phyloP scores from a whole-genome alignment of 37 sponge, comb jelly and placozoan species.

The Bolinopsis microptera region DNA sequence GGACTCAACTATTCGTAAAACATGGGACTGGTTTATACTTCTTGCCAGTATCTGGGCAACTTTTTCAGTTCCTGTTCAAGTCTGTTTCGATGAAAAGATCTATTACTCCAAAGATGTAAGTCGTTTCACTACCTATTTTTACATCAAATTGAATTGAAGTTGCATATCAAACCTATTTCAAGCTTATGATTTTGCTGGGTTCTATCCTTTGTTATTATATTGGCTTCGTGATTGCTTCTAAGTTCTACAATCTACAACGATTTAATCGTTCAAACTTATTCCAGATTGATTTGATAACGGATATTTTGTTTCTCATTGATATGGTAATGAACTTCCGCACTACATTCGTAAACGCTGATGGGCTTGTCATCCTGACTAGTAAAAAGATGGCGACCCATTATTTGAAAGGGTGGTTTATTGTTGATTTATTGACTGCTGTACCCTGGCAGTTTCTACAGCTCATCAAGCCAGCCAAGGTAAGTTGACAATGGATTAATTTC shows the following conservation, averaged over 20 bases:
- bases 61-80: background rate
- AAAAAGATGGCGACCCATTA: background rate
- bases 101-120: background rate
- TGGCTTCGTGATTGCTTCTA: background rate
- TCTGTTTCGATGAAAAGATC: background rate
- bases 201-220: too few species aligned
- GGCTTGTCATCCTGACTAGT: background rate
- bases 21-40: background rate
- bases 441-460: background rate
- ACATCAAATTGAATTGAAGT: too few species aligned
- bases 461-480: too few species aligned
- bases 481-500: too few species aligned
- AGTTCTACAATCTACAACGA: background rate
- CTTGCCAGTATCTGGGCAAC: background rate
- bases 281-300: conserved; percentile 4
- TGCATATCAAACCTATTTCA: too few species aligned
- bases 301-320: background rate
- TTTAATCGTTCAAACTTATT: background rate
- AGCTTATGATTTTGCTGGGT: too few species aligned
- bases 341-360: background rate
- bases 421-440: background rate
- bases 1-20: background rate
- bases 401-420: background rate
- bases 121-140: too few species aligned
- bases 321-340: background rate